Evolutionary conservation across 2,888 invertebrate species (phyloP), one percentile per base, ranked within the genome.

Genomic region (Aspidiotus rigidus): DNA sequence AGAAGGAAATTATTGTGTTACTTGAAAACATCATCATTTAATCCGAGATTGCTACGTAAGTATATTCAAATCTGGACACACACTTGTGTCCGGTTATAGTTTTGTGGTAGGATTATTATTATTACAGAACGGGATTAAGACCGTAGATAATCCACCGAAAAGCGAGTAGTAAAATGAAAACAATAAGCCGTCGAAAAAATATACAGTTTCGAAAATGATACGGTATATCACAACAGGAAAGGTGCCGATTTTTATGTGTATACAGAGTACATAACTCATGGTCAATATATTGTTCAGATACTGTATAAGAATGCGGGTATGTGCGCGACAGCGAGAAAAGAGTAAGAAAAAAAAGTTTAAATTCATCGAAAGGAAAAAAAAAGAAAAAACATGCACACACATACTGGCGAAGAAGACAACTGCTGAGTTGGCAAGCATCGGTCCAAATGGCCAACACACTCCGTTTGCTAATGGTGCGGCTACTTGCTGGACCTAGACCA

Each of bases 401-500:
- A 28, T 28, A 28, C 28, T 28, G 28, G 28, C 28, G 28, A 28
- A 28, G 28, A 28, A 56, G 63, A 69, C 56, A 69, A 62, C 63
- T 69, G 69, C 69, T 69, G 69, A 69, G 63, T 69, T 69, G 69
- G 69, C 69, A 69, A 69, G 69, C 63, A 57, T 69, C 56, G 56
- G 63, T 69, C 69, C 69, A 69, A 69, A 69, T 69, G 69, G 69
- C 69, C 63, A 63, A 67, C 63, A 69, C 69, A 63, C 63, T 69
- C 59, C 69, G 69, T 55, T 49, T 59, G 69, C 69, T 69, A 69
- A 69, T 69, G 69, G 69, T 63, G 63, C 63, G 69, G 69, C 69
- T 69, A 69, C 71, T 71, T 69, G 69, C 72, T 72, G 72, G 72
- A 72, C 72, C 70, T 72, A 67, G 67, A 72, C 72, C 72, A 72